These are phyloP conservation scores for Callorhinus ursinus DNA, from an alignment of 2,113 vertebrate species.

Conservation along the genomic window DNA sequence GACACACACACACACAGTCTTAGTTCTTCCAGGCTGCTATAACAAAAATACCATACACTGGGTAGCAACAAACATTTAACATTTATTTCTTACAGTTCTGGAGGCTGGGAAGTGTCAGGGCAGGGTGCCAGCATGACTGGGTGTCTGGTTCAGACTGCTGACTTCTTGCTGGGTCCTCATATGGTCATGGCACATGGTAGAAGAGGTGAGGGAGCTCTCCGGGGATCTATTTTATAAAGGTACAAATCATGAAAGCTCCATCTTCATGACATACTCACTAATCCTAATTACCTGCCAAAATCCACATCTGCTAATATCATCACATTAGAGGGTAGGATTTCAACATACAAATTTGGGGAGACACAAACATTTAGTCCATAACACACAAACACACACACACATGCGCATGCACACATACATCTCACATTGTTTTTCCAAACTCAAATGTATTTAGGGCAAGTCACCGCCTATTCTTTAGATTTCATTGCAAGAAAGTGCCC, in stretches of 20 bases:
- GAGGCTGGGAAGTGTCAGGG: background rate
- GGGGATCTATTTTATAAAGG: background rate
- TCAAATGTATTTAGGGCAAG: background rate
- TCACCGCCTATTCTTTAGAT: background rate
- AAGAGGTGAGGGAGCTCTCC: background rate
- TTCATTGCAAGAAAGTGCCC: background rate
- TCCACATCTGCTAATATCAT: background rate
- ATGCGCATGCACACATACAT: background rate
- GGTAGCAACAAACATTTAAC: background rate
- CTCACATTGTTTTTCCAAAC: background rate
- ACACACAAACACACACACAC: background rate
- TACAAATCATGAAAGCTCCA: background rate
- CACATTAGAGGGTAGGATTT: background rate
- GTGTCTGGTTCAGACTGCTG: background rate
- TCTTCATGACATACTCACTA: background rate
- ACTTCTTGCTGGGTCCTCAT: background rate
- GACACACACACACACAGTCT: background rate
- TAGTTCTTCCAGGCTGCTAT: background rate
- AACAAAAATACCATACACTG: background rate
- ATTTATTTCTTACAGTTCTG: background rate
- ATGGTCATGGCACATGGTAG: fast-evolving
- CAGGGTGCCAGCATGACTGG: background rate
- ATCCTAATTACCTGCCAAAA: background rate
- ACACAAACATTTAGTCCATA: background rate
- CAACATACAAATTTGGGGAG: background rate